Conservation (phyloP, 2,113 vertebrate species). For the Rallus limicola region DNA sequence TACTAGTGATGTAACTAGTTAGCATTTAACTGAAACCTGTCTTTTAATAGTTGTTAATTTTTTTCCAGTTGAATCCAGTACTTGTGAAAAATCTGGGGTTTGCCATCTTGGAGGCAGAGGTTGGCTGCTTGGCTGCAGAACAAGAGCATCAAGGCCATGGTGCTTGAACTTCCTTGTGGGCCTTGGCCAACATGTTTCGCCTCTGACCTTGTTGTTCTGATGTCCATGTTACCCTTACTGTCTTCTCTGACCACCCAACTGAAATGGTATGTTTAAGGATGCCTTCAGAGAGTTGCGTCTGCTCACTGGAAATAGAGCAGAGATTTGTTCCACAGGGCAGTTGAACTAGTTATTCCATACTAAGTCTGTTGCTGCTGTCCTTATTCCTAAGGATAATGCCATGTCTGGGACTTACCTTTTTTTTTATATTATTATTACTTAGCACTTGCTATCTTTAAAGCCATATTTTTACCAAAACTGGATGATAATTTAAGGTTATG, state of each 20-base stretch:
- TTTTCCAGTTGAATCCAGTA: not conserved
- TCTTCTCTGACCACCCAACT: not conserved
- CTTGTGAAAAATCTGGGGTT: not conserved
- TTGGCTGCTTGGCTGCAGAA: not conserved
- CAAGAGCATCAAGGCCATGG: not conserved
- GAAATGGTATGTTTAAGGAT: rapidly evolving
- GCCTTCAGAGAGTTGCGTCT: not conserved
- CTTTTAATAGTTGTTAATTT: not conserved
- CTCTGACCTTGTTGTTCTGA: rapidly evolving
- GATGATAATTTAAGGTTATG: too few species aligned
- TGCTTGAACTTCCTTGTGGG: not conserved
- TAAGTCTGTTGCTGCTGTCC: too few species aligned
- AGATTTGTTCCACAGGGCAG: rapidly evolving
- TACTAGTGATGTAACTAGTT: not conserved
- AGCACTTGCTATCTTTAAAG: not conserved
- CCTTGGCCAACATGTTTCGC: rapidly evolving
- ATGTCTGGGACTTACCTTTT: not conserved
- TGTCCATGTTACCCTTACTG: not conserved
- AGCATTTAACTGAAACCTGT: not conserved
- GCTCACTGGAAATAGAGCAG: not conserved
- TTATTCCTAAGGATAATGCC: not conserved
- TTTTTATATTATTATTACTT: not conserved
- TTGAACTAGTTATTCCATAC: not conserved
- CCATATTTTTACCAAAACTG: not conserved
- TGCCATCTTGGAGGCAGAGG: not conserved